Conservation (phyloP, 2,888 invertebrate genomes). For the Acleris laterana region DNA sequence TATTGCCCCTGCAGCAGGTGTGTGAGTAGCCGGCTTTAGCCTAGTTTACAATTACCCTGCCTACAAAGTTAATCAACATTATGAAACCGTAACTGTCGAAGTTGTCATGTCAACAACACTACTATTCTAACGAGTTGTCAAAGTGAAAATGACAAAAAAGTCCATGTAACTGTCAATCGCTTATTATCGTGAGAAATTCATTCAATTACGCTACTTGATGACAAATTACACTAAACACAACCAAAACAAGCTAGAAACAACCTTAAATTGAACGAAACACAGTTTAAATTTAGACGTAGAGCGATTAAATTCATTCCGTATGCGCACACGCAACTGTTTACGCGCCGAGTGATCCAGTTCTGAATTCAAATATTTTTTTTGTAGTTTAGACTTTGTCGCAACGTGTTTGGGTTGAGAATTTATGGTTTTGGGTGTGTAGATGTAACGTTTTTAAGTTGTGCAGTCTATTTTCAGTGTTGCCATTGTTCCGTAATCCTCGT, state of each 20-base stretch:
- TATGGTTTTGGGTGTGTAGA: neutral
- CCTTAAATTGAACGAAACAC: neutral
- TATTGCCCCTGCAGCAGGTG: too few relatives aligned
- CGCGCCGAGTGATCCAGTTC: conserved; percentile 10
- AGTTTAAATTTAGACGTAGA: neutral
- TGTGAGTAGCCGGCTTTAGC: too few relatives aligned
- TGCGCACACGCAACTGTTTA: conserved; percentile 4
- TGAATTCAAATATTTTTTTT: neutral
- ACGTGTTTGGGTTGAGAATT: neutral
- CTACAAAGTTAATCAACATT: too few relatives aligned
- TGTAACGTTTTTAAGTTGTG: neutral
- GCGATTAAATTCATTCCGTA: neutral
- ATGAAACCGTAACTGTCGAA: too few relatives aligned
- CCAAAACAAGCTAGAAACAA: neutral
- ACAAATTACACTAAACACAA: conserved; percentile 24
- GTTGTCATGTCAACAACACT: neutral
- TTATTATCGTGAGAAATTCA: conserved; percentile 30
- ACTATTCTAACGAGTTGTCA: neutral
- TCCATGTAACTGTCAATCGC: conserved; percentile 5
- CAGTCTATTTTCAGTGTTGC: conserved; percentile 10
- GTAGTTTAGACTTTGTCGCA: neutral
- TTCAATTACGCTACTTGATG: conserved; percentile 26
- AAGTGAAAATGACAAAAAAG: conserved; percentile 11
- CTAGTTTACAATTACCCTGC: too few relatives aligned
- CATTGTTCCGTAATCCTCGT: conserved; percentile 15